Percentiles rank a stretch among this genome's conserved stretches.
These are phyloP conservation scores for Danio albolineatus DNA, from an alignment of 2,797 vertebrate species.

Conservation along the genomic window DNA sequence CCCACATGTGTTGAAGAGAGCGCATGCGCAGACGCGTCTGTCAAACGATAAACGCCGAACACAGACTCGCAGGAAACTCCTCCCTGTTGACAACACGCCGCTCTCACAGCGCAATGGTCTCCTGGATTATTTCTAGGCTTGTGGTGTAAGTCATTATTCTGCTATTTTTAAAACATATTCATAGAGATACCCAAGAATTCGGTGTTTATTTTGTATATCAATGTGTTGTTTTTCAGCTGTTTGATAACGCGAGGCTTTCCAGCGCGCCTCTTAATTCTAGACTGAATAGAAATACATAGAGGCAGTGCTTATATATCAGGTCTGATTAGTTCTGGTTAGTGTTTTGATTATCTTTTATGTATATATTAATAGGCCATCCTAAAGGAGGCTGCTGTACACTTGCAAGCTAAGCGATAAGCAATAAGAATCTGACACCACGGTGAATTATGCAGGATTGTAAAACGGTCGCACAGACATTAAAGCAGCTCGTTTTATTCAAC, in stretches of 20 bases:
- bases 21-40: slow-evolving; percentile 78
- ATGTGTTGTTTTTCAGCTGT: neutral
- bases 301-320: neutral
- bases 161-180: neutral
- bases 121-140: slow-evolving; percentile 98
- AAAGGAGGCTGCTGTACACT: neutral
- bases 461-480: neutral
- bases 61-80: slow-evolving; percentile 75
- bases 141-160: slow-evolving; percentile 91
- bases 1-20: slow-evolving; percentile 66
- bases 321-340: neutral
- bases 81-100: slow-evolving; percentile 79
- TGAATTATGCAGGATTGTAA: slow-evolving; percentile 14
- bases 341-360: neutral
- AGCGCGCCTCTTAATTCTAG: slow-evolving; percentile 56
- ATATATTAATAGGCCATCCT: neutral
- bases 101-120: slow-evolving; percentile 92
- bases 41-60: slow-evolving; percentile 81
- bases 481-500: neutral
- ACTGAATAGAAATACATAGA: slow-evolving; percentile 38
- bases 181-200: neutral
- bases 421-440: slow-evolving; percentile 1
- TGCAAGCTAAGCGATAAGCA: neutral
- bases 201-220: neutral
- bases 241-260: slow-evolving; percentile 42